Evolutionary conservation across 2,888 invertebrate species (phyloP).

Genomic region (Melipona beecheii): DNA sequence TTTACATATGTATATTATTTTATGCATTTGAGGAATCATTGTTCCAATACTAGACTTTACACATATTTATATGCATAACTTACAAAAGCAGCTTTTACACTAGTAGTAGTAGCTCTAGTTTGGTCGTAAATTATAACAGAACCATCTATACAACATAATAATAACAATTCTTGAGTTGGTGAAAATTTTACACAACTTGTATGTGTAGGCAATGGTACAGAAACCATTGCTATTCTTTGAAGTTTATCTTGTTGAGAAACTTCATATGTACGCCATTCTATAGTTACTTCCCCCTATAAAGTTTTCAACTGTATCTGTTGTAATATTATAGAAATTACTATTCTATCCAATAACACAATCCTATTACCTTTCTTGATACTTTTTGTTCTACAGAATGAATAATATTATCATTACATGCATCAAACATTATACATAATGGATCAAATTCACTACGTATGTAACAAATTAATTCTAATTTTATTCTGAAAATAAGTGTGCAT

Average conservation of each 20-base stretch:
- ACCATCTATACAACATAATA: conserved; percentile 94
- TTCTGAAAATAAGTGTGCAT: conserved; percentile 84
- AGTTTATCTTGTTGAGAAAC: conserved; percentile 86
- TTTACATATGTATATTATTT: conserved; percentile 32
- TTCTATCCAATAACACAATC: conserved; percentile 51
- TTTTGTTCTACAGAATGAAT: conserved; percentile 93
- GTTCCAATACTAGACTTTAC: conserved; percentile 18
- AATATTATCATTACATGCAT: conserved; percentile 89
- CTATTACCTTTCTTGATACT: conserved; percentile 87
- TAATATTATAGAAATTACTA: conserved; percentile 23
- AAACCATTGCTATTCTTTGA: conserved; percentile 88
- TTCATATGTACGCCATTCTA: conserved; percentile 89
- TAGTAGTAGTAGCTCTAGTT: conserved; percentile 89
- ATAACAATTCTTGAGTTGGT: conserved; percentile 89
- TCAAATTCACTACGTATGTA: conserved; percentile 95
- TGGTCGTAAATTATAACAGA: conserved; percentile 92
- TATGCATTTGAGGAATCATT: conserved; percentile 17
- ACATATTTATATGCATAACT: conserved; percentile 79
- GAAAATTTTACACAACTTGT: conserved; percentile 88
- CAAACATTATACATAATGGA: conserved; percentile 92
- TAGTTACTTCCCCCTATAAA: conserved; percentile 88
- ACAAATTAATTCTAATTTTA: conserved; percentile 90
- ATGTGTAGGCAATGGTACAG: conserved; percentile 89
- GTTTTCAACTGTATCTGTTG: conserved; percentile 17
- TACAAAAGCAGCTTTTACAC: conserved; percentile 92